These are phyloP conservation scores for Mamestra brassicae DNA, from an alignment of 2,888 invertebrate species.

Conservation along the genomic window DNA sequence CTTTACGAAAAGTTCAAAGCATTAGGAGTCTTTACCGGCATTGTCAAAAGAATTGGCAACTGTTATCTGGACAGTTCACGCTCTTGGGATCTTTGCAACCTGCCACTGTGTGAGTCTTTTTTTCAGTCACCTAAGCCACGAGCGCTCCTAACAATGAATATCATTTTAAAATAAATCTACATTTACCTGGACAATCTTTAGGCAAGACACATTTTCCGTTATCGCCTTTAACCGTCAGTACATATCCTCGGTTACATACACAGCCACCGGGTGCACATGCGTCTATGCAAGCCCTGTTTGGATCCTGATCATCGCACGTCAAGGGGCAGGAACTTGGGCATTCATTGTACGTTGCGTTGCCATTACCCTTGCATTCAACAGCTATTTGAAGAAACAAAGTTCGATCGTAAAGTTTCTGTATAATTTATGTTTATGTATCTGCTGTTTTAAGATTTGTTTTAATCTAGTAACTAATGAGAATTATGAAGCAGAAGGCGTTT, in stretches of 20 bases:
- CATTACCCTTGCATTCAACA: slow-evolving; percentile 4
- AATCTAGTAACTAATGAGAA: no score
- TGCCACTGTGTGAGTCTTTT: no score
- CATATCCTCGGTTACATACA: slow-evolving; percentile 59
- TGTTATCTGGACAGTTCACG: no score
- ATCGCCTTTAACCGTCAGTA: neutral
- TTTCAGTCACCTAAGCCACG: no score
- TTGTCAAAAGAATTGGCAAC: no score
- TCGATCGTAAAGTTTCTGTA: neutral
- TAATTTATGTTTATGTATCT: no score
- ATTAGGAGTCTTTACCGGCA: no score
- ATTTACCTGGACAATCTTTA: slow-evolving; percentile 57
- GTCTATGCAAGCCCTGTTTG: neutral
- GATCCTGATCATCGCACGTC: neutral
- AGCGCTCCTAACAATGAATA: no score
- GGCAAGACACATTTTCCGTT: slow-evolving; percentile 51
- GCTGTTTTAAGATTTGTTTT: no score
- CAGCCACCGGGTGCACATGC: slow-evolving; percentile 57
- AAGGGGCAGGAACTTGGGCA: slow-evolving; percentile 6
- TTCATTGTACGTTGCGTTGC: slow-evolving; percentile 1
- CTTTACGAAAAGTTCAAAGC: no score
- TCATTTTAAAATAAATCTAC: neutral
- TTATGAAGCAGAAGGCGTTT: no score
- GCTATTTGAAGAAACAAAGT: neutral
- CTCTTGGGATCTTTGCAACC: no score